Conservation (phyloP, 2,888 invertebrate species). For the Lycophotia porphyrea region DNA sequence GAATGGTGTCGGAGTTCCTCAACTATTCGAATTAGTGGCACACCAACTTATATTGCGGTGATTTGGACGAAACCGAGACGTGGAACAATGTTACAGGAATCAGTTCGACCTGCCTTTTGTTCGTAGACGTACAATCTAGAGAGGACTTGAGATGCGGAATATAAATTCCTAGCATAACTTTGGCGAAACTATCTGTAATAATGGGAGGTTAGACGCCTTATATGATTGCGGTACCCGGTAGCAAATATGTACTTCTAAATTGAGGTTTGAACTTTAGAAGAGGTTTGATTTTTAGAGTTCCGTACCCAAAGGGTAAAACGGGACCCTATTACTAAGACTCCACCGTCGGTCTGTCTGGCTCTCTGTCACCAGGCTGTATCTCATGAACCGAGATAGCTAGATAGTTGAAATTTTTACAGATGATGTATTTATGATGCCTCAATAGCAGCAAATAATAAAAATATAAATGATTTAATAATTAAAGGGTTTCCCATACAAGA, state of each 20-base stretch:
- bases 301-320: no score
- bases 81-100: conserved; percentile 33
- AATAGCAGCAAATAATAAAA: no score
- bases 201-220: neutral
- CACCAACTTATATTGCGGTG: conserved; percentile 52
- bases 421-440: no score
- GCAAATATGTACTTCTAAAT: neutral
- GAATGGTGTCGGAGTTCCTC: conserved; percentile 26
- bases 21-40: conserved; percentile 56
- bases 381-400: no score
- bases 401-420: no score
- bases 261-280: neutral
- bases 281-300: no score
- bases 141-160: conserved; percentile 10
- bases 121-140: conserved; percentile 1
- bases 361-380: no score
- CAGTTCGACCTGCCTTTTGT: conserved; percentile 24
- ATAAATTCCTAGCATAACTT: conserved; percentile 30
- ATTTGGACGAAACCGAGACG: conserved; percentile 21
- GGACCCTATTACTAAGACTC: no score
- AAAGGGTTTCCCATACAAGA: no score
- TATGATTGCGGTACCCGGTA: no score
- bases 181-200: conserved; percentile 5
- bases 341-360: no score
- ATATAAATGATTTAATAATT: no score